Percentiles rank a stretch among this genome's conserved stretches.
phyloP scores from a whole-genome alignment of 2,888 invertebrate genomes.

The Plagodis pulveraria region DNA sequence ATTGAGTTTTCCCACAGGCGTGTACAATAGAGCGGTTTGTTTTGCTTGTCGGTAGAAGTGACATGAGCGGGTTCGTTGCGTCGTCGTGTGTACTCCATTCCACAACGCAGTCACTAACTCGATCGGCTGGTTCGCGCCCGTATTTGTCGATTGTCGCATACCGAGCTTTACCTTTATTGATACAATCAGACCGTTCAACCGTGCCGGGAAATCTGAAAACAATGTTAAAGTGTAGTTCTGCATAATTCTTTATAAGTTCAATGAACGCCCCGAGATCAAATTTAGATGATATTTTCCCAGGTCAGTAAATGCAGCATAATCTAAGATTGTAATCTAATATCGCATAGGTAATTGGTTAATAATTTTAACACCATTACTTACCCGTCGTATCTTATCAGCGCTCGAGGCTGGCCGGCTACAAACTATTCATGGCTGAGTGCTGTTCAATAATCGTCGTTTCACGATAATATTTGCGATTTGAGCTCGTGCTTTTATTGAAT shows the following conservation, averaged over 20 bases:
- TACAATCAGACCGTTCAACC: slow-evolving; percentile 38
- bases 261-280: slow-evolving; percentile 62
- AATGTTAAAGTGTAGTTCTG: slow-evolving; percentile 45
- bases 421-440: slow-evolving; percentile 57
- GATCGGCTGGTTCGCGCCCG: slow-evolving; percentile 64
- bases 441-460: slow-evolving; percentile 56
- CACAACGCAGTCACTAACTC: slow-evolving; percentile 57
- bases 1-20: slow-evolving; percentile 74
- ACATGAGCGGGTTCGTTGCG: slow-evolving; percentile 53
- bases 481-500: slow-evolving; percentile 50
- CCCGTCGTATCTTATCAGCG: slow-evolving; percentile 68
- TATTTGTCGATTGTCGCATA: slow-evolving; percentile 49
- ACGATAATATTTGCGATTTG: slow-evolving; percentile 50
- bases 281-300: slow-evolving; percentile 59
- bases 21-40: slow-evolving; percentile 73
- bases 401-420: slow-evolving; percentile 48
- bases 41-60: slow-evolving; percentile 63
- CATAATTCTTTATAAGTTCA: slow-evolving; percentile 45
- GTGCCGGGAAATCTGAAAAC: slow-evolving; percentile 21
- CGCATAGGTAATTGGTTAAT: slow-evolving; percentile 48
- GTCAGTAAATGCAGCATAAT: slow-evolving; percentile 53
- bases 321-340: slow-evolving; percentile 29
- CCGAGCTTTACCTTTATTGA: slow-evolving; percentile 52
- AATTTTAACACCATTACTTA: slow-evolving; percentile 48
- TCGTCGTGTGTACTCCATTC: slow-evolving; percentile 47